phyloP scores from a whole-genome alignment of 1,140 invertebrate species.

The Eriocheir sinensis region DNA sequence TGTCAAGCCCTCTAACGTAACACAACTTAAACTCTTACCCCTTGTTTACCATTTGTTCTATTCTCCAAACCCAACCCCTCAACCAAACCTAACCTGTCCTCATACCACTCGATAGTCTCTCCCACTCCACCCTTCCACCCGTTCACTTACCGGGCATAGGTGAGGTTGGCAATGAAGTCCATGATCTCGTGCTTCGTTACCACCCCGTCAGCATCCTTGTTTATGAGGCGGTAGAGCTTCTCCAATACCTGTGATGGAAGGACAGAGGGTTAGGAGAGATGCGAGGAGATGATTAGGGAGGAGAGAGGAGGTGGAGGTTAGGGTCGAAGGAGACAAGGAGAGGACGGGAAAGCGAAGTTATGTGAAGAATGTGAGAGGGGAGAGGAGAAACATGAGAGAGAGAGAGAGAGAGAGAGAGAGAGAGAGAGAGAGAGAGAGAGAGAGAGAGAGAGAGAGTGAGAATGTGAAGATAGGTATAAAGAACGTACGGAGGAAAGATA shows the following conservation, averaged over 20 bases:
- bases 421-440: not conserved
- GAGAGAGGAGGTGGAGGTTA: not conserved
- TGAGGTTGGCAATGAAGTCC: slow-evolving; percentile 72
- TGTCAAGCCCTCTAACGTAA: too few relatives aligned
- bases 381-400: not conserved
- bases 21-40: too few relatives aligned
- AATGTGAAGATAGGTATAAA: not conserved
- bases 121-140: not conserved
- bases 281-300: not conserved
- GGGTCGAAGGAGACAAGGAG: not conserved
- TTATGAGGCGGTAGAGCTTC: slow-evolving; percentile 63
- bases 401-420: not conserved
- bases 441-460: not conserved
- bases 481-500: too few relatives aligned
- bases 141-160: slow-evolving; percentile 65
- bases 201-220: slow-evolving; percentile 59
- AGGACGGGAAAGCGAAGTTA: not conserved
- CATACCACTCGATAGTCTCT: not conserved
- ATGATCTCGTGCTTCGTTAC: slow-evolving; percentile 65
- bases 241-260: slow-evolving; percentile 63
- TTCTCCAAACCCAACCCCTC: too few relatives aligned
- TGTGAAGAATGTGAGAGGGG: not conserved
- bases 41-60: too few relatives aligned
- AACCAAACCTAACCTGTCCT: too few relatives aligned
- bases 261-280: not conserved